Conservation (phyloP, 1,140 invertebrate genomes). For the Popillia japonica region DNA sequence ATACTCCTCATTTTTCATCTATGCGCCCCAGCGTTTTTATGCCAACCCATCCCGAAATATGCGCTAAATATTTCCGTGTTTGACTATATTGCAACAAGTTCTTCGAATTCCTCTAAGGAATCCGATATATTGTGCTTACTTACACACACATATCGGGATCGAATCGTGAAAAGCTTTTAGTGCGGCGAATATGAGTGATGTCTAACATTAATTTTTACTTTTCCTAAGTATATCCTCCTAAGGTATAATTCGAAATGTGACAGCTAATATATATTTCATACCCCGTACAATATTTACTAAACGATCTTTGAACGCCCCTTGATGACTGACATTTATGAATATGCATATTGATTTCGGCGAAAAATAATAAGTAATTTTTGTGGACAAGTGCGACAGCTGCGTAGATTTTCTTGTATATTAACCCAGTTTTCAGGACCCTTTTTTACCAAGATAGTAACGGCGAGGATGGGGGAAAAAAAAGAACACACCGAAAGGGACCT, state of each 20-base stretch:
- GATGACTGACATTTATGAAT: constrained; percentile 31
- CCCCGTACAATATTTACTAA: too few relatives aligned
- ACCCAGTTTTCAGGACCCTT: constrained; percentile 25
- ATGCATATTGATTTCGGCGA: constrained; percentile 27
- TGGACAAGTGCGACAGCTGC: constrained; percentile 26
- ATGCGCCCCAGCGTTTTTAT: neutral
- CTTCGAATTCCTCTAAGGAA: constrained; percentile 3
- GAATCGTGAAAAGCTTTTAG: too few relatives aligned
- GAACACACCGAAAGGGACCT: constrained; percentile 31
- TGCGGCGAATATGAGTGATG: too few relatives aligned
- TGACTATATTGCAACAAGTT: neutral
- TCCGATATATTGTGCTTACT: too few relatives aligned
- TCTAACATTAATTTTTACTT: too few relatives aligned
- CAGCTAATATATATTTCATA: too few relatives aligned
- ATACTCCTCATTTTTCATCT: neutral
- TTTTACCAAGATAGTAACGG: constrained; percentile 33
- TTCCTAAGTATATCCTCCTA: too few relatives aligned
- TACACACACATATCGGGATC: too few relatives aligned
- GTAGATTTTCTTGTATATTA: constrained; percentile 32
- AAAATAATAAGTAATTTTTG: neutral
- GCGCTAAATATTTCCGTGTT: neutral
- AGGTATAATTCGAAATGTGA: too few relatives aligned
- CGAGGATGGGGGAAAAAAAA: too few relatives aligned
- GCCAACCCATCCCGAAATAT: neutral
- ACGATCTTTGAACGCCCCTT: too few relatives aligned